phyloP scores from a whole-genome alignment of 2,888 invertebrate genomes.

The Euplagia quadripunctaria region DNA sequence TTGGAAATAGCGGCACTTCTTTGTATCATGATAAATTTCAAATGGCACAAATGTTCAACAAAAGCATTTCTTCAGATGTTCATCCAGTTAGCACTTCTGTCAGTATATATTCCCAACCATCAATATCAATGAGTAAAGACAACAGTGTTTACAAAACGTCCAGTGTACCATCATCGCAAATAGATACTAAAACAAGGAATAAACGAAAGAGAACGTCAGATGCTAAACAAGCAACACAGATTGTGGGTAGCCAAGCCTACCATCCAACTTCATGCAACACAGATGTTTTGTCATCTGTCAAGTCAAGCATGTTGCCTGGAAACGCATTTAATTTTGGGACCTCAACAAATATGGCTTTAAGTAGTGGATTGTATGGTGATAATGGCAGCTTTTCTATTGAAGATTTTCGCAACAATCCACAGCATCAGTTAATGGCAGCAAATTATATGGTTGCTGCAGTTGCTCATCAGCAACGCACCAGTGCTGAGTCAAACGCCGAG shows the following conservation, averaged over 20 bases:
- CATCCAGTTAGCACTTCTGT: slow-evolving; percentile 69
- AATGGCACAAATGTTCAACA: slow-evolving; percentile 88
- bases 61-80: slow-evolving; percentile 76
- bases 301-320: slow-evolving; percentile 90
- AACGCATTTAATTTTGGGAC: slow-evolving; percentile 95
- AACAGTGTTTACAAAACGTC: slow-evolving; percentile 70
- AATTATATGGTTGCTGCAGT: slow-evolving; percentile 85
- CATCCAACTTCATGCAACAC: slow-evolving; percentile 89
- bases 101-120: slow-evolving; percentile 76
- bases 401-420: slow-evolving; percentile 89
- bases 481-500: slow-evolving; percentile 68
- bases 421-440: slow-evolving; percentile 88
- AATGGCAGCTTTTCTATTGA: slow-evolving; percentile 90
- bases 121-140: slow-evolving; percentile 73
- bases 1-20: slow-evolving; percentile 76
- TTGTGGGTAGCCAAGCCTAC: slow-evolving; percentile 76
- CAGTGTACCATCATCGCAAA: slow-evolving; percentile 58
- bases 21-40: slow-evolving; percentile 88
- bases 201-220: slow-evolving; percentile 77
- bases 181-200: slow-evolving; percentile 71
- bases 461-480: slow-evolving; percentile 79
- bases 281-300: slow-evolving; percentile 77
- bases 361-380: slow-evolving; percentile 88
- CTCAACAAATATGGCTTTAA: slow-evolving; percentile 87
- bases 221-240: slow-evolving; percentile 63